Evolutionary conservation across 1,140 invertebrate species (phyloP).

Genomic region (Zaprionus tsacasi): DNA sequence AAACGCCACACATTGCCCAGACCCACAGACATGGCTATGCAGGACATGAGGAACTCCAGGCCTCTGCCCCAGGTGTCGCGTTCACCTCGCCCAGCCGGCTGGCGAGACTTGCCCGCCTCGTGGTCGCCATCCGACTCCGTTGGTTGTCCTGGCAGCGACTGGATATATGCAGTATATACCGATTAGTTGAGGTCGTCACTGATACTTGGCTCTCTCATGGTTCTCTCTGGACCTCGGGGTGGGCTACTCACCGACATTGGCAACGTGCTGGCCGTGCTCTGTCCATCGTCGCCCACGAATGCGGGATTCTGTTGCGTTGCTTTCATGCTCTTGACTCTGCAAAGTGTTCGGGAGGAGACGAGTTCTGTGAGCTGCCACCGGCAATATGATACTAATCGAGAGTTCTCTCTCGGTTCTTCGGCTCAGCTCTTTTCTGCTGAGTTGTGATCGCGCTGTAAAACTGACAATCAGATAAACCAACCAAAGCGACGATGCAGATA

Average conservation of each 20-base stretch:
- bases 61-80: slow-evolving; percentile 90
- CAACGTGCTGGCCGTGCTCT: slow-evolving; percentile 69
- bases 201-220: slow-evolving; percentile 26
- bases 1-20: slow-evolving; percentile 95
- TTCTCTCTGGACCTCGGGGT: slow-evolving; percentile 15
- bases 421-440: slow-evolving; percentile 20
- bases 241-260: slow-evolving; percentile 61
- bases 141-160: slow-evolving; percentile 44
- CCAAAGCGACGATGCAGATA: slow-evolving; percentile 6
- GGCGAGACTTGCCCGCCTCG: slow-evolving; percentile 42
- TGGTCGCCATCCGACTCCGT: slow-evolving; percentile 30
- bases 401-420: neutral
- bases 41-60: slow-evolving; percentile 92
- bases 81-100: slow-evolving; percentile 50
- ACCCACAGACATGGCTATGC: slow-evolving; percentile 93
- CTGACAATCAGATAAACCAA: slow-evolving; percentile 65
- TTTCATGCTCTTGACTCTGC: slow-evolving; percentile 47
- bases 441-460: slow-evolving; percentile 56
- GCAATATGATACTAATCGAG: slow-evolving; percentile 34
- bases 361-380: slow-evolving; percentile 41
- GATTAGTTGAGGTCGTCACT: slow-evolving; percentile 53
- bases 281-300: slow-evolving; percentile 78
- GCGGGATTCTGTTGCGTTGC: slow-evolving; percentile 64
- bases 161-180: slow-evolving; percentile 7
- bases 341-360: slow-evolving; percentile 9